phyloP scores from a whole-genome alignment of 2,113 vertebrate species.

The Cavia aperea region DNA sequence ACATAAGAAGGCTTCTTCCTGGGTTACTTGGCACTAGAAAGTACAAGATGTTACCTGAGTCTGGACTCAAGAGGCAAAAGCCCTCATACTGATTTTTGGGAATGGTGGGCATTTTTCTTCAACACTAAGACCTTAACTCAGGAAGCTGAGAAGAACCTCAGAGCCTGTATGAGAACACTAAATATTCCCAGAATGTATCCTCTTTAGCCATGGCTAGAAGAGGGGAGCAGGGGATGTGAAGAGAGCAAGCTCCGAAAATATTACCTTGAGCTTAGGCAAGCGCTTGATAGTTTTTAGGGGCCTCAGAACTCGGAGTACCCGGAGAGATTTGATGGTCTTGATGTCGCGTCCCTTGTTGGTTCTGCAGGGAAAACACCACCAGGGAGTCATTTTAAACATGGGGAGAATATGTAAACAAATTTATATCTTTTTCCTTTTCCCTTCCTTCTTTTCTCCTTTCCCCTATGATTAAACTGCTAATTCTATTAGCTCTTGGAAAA shows the following conservation, averaged over 20 bases:
- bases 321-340: slow-evolving; percentile 98
- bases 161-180: neutral
- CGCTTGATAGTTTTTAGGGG: slow-evolving; percentile 98
- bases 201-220: neutral
- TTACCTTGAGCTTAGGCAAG: slow-evolving; percentile 98
- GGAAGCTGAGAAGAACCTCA: neutral
- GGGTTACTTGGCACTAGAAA: neutral
- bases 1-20: neutral
- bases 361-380: slow-evolving; percentile 72
- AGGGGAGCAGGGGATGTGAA: fast-evolving
- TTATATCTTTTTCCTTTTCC: too few relatives aligned
- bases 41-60: neutral
- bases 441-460: too few relatives aligned
- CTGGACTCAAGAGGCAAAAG: neutral
- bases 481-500: too few relatives aligned
- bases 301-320: slow-evolving; percentile 92
- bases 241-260: fast-evolving
- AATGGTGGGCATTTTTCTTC: neutral
- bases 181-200: neutral
- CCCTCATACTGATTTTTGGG: neutral
- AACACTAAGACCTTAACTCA: neutral
- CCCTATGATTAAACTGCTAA: too few relatives aligned
- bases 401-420: neutral
- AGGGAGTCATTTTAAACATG: slow-evolving; percentile 32
- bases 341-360: slow-evolving; percentile 97